These are phyloP conservation scores for Chloroclystis v-ata DNA, from an alignment of 2,888 invertebrate species.

Conservation along the genomic window DNA sequence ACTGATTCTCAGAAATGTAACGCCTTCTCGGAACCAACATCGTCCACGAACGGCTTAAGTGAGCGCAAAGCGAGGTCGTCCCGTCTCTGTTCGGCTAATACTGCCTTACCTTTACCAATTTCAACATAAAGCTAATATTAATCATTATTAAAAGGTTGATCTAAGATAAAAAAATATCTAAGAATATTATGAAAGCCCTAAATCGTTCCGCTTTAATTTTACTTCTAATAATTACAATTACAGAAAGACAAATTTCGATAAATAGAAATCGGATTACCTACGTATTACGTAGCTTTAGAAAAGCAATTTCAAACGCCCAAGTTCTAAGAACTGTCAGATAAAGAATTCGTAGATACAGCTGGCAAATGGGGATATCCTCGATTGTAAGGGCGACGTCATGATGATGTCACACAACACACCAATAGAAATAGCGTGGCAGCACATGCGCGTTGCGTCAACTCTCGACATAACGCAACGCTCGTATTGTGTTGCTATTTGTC, in stretches of 20 bases:
- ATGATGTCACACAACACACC: slow-evolving; percentile 74
- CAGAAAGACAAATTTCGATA: not conserved
- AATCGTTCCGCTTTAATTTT: no score
- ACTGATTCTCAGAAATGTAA: slow-evolving; percentile 75
- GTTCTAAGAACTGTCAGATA: slow-evolving; percentile 21
- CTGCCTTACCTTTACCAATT: not conserved
- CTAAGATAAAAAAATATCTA: no score
- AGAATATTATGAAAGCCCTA: no score
- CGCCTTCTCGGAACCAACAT: slow-evolving; percentile 75
- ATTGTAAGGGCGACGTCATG: slow-evolving; percentile 64
- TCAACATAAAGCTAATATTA: not conserved
- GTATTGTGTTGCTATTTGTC: slow-evolving; percentile 31
- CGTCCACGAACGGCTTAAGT: slow-evolving; percentile 62
- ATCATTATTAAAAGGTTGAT: no score
- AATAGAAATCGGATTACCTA: not conserved
- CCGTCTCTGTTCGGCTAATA: slow-evolving; percentile 24
- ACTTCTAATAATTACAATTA: no score
- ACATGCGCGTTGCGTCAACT: slow-evolving; percentile 72
- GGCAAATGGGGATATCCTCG: slow-evolving; percentile 68
- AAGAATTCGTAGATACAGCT: slow-evolving; percentile 27
- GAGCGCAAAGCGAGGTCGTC: slow-evolving; percentile 72
- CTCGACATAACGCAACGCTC: slow-evolving; percentile 46
- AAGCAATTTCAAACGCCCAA: not conserved
- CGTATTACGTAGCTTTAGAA: not conserved
- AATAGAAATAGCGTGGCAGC: slow-evolving; percentile 65